A percentile compares a stretch with the other conserved stretches of the same genome.
These are phyloP conservation scores for Tachina lurida DNA, from an alignment of 2,888 invertebrate species.

Conservation along the genomic window DNA sequence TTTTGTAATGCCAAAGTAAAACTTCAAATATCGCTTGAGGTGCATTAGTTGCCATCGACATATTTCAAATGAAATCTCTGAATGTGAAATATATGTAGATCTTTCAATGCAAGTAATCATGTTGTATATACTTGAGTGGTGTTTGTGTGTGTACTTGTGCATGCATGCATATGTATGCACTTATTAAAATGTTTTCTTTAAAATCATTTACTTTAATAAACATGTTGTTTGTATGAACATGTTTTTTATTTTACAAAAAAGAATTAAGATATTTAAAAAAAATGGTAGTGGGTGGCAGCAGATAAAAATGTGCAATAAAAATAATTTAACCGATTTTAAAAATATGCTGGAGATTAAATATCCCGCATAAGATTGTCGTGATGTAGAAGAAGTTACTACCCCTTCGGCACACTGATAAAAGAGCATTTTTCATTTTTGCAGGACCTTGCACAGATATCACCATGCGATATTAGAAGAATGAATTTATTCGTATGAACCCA, in stretches of 20 bases:
- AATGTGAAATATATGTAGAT: conserved; percentile 34
- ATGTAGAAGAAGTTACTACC: too few species aligned
- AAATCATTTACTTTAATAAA: conserved; percentile 10
- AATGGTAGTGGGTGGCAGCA: background rate
- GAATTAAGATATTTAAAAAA: background rate
- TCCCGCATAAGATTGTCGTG: too few species aligned
- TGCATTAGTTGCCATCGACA: conserved; percentile 62
- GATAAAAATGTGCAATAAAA: too few species aligned
- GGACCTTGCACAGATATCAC: too few species aligned
- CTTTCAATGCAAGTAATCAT: conserved; percentile 29
- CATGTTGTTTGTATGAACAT: too few species aligned
- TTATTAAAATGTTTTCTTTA: background rate
- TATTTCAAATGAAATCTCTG: conserved; percentile 47
- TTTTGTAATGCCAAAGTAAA: conserved; percentile 54
- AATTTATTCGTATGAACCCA: too few species aligned
- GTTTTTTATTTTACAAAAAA: background rate
- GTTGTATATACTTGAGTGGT: background rate
- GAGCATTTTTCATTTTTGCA: too few species aligned
- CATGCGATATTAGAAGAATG: too few species aligned
- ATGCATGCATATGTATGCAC: too few species aligned
- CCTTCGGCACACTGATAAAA: too few species aligned
- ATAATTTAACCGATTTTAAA: too few species aligned
- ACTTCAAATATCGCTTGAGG: conserved; percentile 59
- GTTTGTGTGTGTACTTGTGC: conserved; percentile 6
- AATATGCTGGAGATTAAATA: too few species aligned